These are phyloP conservation scores for Xenus cinereus DNA, from an alignment of 2,113 vertebrate species.

Conservation along the genomic window DNA sequence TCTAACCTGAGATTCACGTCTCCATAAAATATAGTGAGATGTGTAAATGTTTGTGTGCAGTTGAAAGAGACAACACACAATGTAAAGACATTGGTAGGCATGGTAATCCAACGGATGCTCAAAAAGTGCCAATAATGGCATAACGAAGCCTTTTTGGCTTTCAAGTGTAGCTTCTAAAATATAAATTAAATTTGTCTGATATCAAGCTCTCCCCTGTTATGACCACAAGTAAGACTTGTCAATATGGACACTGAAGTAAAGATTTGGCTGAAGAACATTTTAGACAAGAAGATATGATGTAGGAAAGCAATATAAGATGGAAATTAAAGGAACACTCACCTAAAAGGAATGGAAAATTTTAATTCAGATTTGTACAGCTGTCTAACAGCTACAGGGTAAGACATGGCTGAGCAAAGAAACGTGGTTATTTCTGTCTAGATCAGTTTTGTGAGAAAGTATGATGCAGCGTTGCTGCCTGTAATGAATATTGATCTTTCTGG, in stretches of 20 bases:
- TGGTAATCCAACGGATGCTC: background rate
- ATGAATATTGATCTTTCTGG: background rate
- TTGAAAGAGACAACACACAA: background rate
- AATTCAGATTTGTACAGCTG: background rate
- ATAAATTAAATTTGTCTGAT: background rate
- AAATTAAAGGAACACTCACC: background rate
- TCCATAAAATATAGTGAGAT: background rate
- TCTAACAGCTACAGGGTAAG: background rate
- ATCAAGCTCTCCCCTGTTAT: background rate
- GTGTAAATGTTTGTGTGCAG: background rate
- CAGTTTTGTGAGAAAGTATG: background rate
- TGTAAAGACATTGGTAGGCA: background rate
- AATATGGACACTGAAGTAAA: background rate
- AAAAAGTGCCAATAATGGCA: background rate
- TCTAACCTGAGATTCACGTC: background rate
- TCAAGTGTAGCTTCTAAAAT: background rate
- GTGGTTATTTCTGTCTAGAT: background rate
- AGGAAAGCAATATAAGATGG: background rate
- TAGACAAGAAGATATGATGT: background rate
- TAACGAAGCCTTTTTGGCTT: background rate
- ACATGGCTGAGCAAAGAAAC: background rate
- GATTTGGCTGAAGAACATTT: background rate
- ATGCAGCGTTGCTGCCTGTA: background rate
- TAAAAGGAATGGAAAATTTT: background rate
- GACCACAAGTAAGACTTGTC: background rate